phyloP scores from a whole-genome alignment of 1,140 invertebrate genomes.

The Zaprionus davidi region DNA sequence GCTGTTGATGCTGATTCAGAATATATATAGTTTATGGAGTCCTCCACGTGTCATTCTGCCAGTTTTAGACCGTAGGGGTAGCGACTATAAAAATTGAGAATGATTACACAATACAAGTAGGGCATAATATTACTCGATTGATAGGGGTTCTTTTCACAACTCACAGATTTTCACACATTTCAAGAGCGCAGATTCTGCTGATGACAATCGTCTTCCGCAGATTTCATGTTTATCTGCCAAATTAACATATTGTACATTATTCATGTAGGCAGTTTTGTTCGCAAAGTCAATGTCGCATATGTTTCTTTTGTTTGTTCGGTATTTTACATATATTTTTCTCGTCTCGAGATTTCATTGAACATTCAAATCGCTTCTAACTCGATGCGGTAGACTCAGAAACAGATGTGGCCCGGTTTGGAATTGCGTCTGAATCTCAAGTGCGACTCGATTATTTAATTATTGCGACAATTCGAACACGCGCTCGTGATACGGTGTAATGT shows the following conservation, averaged over 20 bases:
- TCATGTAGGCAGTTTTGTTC: constrained; percentile 30
- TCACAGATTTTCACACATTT: not conserved
- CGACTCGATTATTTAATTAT: constrained; percentile 21
- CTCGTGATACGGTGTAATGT: constrained; percentile 6
- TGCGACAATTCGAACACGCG: not conserved
- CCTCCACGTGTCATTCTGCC: too few relatives aligned
- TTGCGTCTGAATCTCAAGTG: constrained; percentile 12
- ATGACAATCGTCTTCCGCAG: constrained; percentile 7
- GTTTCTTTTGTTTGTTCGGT: constrained; percentile 12
- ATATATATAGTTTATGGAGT: too few relatives aligned
- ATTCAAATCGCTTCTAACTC: constrained; percentile 34
- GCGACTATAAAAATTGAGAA: not conserved
- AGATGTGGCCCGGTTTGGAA: constrained; percentile 23
- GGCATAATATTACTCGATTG: not conserved
- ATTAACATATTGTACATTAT: constrained; percentile 40
- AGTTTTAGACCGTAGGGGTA: too few relatives aligned
- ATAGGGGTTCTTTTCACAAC: not conserved
- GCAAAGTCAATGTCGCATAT: constrained; percentile 33
- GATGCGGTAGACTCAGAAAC: constrained; percentile 26
- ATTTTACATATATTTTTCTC: constrained; percentile 9
- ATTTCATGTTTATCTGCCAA: not conserved
- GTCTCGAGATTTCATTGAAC: constrained; percentile 20
- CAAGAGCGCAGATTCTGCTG: constrained; percentile 1
- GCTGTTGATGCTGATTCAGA: too few relatives aligned
- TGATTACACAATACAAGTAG: not conserved